Evolutionary conservation across 1,140 invertebrate genomes (phyloP).

Genomic region (Arion vulgaris): DNA sequence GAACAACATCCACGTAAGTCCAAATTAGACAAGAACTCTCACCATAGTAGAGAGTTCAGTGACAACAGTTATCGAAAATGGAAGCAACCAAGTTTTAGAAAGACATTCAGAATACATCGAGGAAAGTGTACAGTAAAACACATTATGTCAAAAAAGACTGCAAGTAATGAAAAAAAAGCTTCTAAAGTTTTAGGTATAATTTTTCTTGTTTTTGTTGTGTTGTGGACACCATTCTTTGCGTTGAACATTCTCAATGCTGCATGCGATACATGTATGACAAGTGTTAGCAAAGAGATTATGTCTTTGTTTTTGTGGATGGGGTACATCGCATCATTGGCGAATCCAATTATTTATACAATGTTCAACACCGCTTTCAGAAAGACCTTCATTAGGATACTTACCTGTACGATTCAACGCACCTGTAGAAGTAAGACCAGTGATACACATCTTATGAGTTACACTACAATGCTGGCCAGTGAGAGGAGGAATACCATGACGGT

Average conservation of each 20-base stretch:
- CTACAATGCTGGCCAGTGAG: slow-evolving; percentile 37
- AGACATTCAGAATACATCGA: slow-evolving; percentile 39
- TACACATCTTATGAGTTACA: slow-evolving; percentile 26
- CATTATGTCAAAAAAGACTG: slow-evolving; percentile 61
- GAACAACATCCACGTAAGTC: not conserved
- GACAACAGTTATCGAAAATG: not conserved
- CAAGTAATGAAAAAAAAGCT: slow-evolving; percentile 70
- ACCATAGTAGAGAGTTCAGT: not conserved
- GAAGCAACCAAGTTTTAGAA: slow-evolving; percentile 36
- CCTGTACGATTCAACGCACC: slow-evolving; percentile 46
- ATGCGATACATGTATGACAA: slow-evolving; percentile 57
- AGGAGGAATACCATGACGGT: slow-evolving; percentile 41
- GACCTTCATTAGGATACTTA: slow-evolving; percentile 68
- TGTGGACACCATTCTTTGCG: slow-evolving; percentile 72
- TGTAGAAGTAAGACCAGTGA: not conserved
- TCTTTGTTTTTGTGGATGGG: slow-evolving; percentile 71
- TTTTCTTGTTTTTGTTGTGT: slow-evolving; percentile 69
- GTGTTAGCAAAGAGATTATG: slow-evolving; percentile 61
- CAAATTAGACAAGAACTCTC: not conserved
- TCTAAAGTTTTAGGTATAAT: slow-evolving; percentile 72
- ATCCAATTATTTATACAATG: slow-evolving; percentile 74
- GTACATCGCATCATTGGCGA: slow-evolving; percentile 71
- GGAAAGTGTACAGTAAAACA: slow-evolving; percentile 44
- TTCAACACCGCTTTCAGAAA: slow-evolving; percentile 71
- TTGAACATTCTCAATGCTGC: slow-evolving; percentile 67